Evolutionary conservation across 2,888 invertebrate species (phyloP).

Genomic region (Plagiodera versicolora): DNA sequence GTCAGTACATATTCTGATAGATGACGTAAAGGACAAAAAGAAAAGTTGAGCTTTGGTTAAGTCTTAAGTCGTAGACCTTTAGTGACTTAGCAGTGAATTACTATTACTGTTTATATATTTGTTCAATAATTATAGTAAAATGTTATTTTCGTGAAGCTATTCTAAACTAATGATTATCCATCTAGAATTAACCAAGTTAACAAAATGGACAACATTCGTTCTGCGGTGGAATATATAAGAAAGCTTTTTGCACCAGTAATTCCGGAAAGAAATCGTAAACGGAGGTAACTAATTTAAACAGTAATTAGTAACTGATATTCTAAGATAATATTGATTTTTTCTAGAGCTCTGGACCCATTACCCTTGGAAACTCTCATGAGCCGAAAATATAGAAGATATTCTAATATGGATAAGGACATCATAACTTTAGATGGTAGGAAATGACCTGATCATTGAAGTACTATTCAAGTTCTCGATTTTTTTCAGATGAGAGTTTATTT

Average conservation of each 20-base stretch:
- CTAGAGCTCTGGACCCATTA: constrained; percentile 29
- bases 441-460: not conserved
- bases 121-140: not conserved
- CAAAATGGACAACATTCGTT: constrained; percentile 29
- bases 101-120: not conserved
- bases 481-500: constrained; percentile 20
- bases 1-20: too few species aligned
- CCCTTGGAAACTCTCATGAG: constrained; percentile 24
- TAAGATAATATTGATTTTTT: constrained; percentile 11
- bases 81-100: too few species aligned
- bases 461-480: not conserved
- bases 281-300: constrained; percentile 29
- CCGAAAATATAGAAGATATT: constrained; percentile 34
- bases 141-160: not conserved
- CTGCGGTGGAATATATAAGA: constrained; percentile 32
- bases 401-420: constrained; percentile 18
- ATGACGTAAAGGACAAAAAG: too few species aligned
- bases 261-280: constrained; percentile 30
- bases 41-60: too few species aligned
- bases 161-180: constrained; percentile 10
- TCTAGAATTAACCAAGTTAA: constrained; percentile 17
- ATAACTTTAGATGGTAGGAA: constrained; percentile 19
- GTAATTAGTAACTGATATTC: not conserved
- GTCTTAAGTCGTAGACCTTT: too few species aligned
- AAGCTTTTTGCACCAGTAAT: constrained; percentile 27